phyloP scores from a whole-genome alignment of 2,797 vertebrate genomes.

The Acanthurus tractus region DNA sequence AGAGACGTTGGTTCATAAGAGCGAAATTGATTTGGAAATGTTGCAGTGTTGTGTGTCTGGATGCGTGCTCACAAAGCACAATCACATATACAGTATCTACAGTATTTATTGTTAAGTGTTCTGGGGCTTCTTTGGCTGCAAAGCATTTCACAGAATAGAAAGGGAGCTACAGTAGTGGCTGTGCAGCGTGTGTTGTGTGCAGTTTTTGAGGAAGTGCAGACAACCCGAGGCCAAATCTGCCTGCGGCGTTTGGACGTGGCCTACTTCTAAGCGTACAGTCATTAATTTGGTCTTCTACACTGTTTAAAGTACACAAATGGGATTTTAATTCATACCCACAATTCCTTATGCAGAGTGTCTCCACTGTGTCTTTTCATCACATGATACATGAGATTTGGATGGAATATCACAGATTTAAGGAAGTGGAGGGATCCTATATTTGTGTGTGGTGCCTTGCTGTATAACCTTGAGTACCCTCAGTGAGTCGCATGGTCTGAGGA shows the following conservation, averaged over 20 bases:
- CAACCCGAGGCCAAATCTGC: slow-evolving; percentile 77
- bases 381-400: not conserved
- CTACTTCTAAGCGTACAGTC: slow-evolving; percentile 80
- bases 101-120: slow-evolving; percentile 40
- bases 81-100: slow-evolving; percentile 40
- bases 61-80: slow-evolving; percentile 1
- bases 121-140: slow-evolving; percentile 54
- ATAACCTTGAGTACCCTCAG: slow-evolving; percentile 72
- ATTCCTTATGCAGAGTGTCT: slow-evolving; percentile 45
- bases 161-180: slow-evolving; percentile 45
- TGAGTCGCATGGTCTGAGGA: slow-evolving; percentile 51
- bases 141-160: slow-evolving; percentile 58
- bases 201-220: slow-evolving; percentile 77
- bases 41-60: slow-evolving; percentile 3
- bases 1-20: slow-evolving; percentile 13
- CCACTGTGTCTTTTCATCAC: slow-evolving; percentile 33
- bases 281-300: slow-evolving; percentile 68
- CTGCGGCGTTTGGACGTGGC: slow-evolving; percentile 82
- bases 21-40: slow-evolving; percentile 39
- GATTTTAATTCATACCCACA: slow-evolving; percentile 68
- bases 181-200: slow-evolving; percentile 61
- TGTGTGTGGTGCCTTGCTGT: slow-evolving; percentile 38
- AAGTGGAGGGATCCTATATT: slow-evolving; percentile 24
- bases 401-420: slow-evolving; percentile 14
- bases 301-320: slow-evolving; percentile 73